phyloP scores from a whole-genome alignment of 1,140 invertebrate species.

The Galleria mellonella region DNA sequence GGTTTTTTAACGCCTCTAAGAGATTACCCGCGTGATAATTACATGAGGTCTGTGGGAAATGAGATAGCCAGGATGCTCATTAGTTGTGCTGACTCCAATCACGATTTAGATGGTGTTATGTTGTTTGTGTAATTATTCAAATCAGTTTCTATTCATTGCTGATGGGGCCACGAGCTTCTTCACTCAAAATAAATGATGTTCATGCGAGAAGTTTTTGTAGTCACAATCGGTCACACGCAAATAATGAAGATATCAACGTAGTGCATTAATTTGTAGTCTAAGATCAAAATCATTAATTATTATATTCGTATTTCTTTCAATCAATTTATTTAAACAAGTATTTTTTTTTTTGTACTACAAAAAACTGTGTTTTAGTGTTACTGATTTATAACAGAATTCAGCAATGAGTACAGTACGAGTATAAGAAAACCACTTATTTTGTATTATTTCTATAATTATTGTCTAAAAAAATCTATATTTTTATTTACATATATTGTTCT shows the following conservation, averaged over 20 bases:
- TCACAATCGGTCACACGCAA: background rate
- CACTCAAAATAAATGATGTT: too few species aligned
- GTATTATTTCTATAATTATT: too few species aligned
- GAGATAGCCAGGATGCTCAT: slow-evolving; percentile 26
- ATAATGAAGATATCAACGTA: background rate
- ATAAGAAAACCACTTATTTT: too few species aligned
- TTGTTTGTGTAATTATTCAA: slow-evolving; percentile 2
- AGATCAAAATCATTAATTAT: background rate
- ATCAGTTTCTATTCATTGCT: background rate
- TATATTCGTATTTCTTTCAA: background rate
- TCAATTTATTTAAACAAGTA: background rate
- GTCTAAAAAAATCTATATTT: too few species aligned
- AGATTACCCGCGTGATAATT: slow-evolving; percentile 38
- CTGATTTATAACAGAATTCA: too few species aligned
- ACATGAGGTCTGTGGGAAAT: slow-evolving; percentile 36
- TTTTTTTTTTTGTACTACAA: too few species aligned
- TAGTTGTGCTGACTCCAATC: slow-evolving; percentile 24
- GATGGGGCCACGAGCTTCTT: too few species aligned
- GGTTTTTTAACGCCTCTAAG: slow-evolving; percentile 45
- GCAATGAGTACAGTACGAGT: too few species aligned
- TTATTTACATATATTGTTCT: too few species aligned
- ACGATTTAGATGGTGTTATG: slow-evolving; percentile 3
- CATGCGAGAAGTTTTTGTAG: background rate
- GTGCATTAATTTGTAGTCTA: background rate
- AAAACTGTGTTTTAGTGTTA: too few species aligned